Base-by-base conservation (phyloP, 2,797 vertebrate genomes). In the Sebastiscus tertius region DNA sequence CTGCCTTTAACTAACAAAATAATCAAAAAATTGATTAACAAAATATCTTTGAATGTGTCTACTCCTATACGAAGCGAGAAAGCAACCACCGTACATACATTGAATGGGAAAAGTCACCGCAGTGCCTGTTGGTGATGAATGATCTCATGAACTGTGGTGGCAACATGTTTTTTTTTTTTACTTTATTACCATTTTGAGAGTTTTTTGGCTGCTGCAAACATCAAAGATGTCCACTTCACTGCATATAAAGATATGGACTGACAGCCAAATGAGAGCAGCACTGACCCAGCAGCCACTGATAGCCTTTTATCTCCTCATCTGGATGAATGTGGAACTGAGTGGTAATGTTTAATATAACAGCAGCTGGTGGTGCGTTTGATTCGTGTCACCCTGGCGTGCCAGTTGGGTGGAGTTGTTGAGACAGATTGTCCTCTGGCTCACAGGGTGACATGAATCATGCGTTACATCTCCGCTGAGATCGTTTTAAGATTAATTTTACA, bases 241-340 rank as follows among this genome's bases (percentile, higher is more conserved):
- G 20, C 24, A 4, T 16, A 13, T 10, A 12, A 54, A 60, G 13
- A 52, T 13, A 8, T 34, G 22, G 33, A 60, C 34, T 6, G 2
- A 0, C 1, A 61, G 59, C 31, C 49, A 52, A 34, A 60, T 31
- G 27, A 70, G 10, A 49, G 31, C 73, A 64, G 68, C 67, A 46
- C 56, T 80, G 70, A 33, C 42, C 68, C 49, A 65, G 39, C 39
- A 71, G 59, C 18, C 66, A 10, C 46, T 1, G 11, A 31, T 8
- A 1, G 63, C 55, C 31, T 64, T 61, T 68, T 26, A 33, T 60
- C 26, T 18, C 36, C 18, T 60, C 36, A 16, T 36, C 12, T 46
- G 22, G 58, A 59, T 63, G 79, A 86, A 83, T 81, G 79, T 84
- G 66, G 29, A 36, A 56, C 63, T 55, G 61, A 60, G 61, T 63